Evolutionary conservation across 2,888 invertebrate species (phyloP).

Genomic region (Saturnia pavonia): DNA sequence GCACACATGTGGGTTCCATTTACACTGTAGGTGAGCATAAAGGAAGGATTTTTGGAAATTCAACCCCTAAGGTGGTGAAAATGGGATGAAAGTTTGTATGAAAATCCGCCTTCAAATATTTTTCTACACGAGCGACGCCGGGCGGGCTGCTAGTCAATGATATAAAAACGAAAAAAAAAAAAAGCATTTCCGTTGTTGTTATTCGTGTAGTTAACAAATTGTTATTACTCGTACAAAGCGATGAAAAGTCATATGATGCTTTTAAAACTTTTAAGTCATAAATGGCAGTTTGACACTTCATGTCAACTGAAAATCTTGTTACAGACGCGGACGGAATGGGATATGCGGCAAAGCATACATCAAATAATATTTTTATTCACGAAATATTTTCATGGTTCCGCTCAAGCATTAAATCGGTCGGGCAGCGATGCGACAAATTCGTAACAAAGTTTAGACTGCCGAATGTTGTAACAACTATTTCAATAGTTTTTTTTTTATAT

Average conservation of each 20-base stretch:
- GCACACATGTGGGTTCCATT: too few relatives aligned
- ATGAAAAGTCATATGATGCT: neutral
- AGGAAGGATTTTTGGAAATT: too few relatives aligned
- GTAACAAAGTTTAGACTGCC: neutral
- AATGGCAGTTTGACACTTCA: constrained; percentile 9
- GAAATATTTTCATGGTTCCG: constrained; percentile 3
- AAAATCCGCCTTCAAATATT: too few relatives aligned
- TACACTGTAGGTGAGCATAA: too few relatives aligned
- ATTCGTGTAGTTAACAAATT: neutral
- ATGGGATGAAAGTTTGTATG: too few relatives aligned
- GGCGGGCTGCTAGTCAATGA: too few relatives aligned
- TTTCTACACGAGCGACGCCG: too few relatives aligned
- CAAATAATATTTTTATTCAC: neutral
- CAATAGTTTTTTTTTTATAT: neutral
- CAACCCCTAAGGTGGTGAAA: too few relatives aligned
- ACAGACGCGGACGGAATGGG: neutral
- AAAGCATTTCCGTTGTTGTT: neutral
- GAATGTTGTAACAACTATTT: neutral
- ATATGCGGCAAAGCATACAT: neutral
- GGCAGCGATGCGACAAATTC: neutral
- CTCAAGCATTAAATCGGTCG: neutral
- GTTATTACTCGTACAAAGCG: neutral
- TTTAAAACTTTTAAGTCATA: constrained; percentile 1
- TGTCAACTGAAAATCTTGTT: constrained; percentile 1
- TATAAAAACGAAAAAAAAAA: neutral